Base-by-base conservation (phyloP, 2,888 invertebrate genomes). In the Apamea epomidion region DNA sequence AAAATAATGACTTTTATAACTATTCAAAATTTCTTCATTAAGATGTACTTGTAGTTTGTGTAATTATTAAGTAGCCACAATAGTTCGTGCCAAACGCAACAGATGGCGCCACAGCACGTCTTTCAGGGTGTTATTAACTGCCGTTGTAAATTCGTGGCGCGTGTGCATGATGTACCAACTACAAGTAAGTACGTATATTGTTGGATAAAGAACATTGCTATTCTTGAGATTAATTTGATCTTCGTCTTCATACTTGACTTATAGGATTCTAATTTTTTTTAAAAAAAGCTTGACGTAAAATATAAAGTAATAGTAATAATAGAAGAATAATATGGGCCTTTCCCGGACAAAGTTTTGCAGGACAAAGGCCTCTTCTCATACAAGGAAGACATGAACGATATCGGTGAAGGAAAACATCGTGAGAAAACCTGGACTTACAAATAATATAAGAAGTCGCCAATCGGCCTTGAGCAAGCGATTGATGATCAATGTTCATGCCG, bases 81-180 rank as follows among this genome's bases (percentile, higher is more conserved):
- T 58, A 81, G 71, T 85, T 85, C 88, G 21, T 51, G 58, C 65
- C 42, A n/a, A 62, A 75, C 32, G 60, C 18, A 80, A 81, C 62
- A 85, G 85, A 88, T 85, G 85, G 88, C 81, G 75, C 86, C 54
- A 81, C 65, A 16, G 58, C 32, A 48, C 70, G 25, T n/a, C 68
- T 72, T 72, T 51, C 58, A 76, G 42, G 42, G 78, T 69, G 51
- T 75, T 84, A 84, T 84, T 78, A 87, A 74, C 71, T 72, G 87
- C 62, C 74, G 80, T 75, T 75, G 74, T 73, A 73, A 78, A 58
- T 45, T 29, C 42, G 51, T 58, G 60, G 84, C 62, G 79, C 71
- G 84, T 78, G 84, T 64, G 74, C 65, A n/a, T 42, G 21, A 21
- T 62, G 14, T 48, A 42, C 37, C 12, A 42, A 51, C 6, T 54